Base-by-base conservation (phyloP, 2,797 vertebrate species). In the Helicolenus hilgendorfi region DNA sequence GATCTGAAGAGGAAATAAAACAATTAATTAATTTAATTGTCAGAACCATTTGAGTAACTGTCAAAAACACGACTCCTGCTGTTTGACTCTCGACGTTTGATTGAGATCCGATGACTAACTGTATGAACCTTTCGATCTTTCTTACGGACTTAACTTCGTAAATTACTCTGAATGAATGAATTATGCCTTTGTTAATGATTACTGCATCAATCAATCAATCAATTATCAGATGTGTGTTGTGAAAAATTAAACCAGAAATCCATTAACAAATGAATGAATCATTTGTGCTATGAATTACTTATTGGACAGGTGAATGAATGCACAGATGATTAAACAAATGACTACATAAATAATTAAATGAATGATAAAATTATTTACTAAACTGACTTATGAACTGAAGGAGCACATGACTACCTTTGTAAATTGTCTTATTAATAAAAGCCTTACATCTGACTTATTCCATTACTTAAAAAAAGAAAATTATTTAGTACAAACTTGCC, bases 1-100 rank as follows among this genome's bases (percentile, higher is more conserved):
- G 26, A 88, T 84, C 91, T 93, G 29, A 3, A 81, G 18, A 71
- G 56, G 11, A 92, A 85, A 86, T 7, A 0, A 67, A 49, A 45
- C 5, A 81, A 67, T 56, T 6, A 1, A 79, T 68, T 35, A 9
- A 79, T 27, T 24, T 7, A 31, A 60, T 2, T 64, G 7, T 60
- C 11, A 75, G 6, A 71, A 59, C 1, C 0, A 56, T 49, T 45
- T n/a, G 18, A 65, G 26, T 53, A 18, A 24, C 6, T 31, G 7
- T n/a, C 1, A 33, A 69, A 78, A 60, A 29, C 15, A 14, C 49
- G 3, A 41, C 18, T 6, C 5, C 2, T 56, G 5, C 13, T 70
- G 27, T n/a, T n/a, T 70, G 27, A 45, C 6, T 77, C 7, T 29
- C 7, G 35, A 10, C n/a, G 20, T 60, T 35, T 27, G 11, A 53